Base-by-base conservation (phyloP, 2,113 vertebrate genomes). In the Tylochromis polylepis region DNA sequence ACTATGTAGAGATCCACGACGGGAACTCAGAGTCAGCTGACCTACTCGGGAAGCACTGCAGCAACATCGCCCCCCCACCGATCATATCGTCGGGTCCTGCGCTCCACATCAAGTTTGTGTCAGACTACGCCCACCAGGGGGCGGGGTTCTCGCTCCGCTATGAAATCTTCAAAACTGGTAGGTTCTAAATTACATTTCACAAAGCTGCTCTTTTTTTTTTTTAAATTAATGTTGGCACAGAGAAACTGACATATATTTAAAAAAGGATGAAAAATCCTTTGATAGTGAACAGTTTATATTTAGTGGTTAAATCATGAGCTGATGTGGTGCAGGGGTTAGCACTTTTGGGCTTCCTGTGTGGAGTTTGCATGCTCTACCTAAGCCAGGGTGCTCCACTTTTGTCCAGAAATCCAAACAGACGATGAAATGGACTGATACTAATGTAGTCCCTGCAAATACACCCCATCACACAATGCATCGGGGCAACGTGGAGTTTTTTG, bases 101-200 rank as follows among this genome's bases (percentile, higher is more conserved):
- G 24, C 97, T 99, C 20, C 98, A 97, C 87, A 99, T 99, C 95
- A 98, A 98, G 89, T 99, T 99, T 91, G 98, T 97, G 7, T 99
- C 99, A 0, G 99, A 99, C 95, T 99, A 99, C 0, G 98, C 98
- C n/a, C 97, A 99, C 90, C 98, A 99, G 94, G 98, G 98, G 57
- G 98, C 98, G 0, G 99, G 99, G 85, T 99, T 99, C 95, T 99
- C 98, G 2, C 97, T 99, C 85, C 98, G 98, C 91, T 99, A 99
- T 0, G 99, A 99, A 95, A 99, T 99, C 97, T 98, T 97, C 94
- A 99, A 98, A 95, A 99, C 98, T 78, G 98, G 99, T 99, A 81
- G 96, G 72, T 77, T 5, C 18, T 14, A 46, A 53, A 6, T 51
- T 72, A 38, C 3, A n/a, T 55, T 55, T n/a, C 18, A 53, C 18